These are phyloP conservation scores for Cirrhinus molitorella DNA, from an alignment of 2,797 vertebrate genomes.

Conservation along the genomic window DNA sequence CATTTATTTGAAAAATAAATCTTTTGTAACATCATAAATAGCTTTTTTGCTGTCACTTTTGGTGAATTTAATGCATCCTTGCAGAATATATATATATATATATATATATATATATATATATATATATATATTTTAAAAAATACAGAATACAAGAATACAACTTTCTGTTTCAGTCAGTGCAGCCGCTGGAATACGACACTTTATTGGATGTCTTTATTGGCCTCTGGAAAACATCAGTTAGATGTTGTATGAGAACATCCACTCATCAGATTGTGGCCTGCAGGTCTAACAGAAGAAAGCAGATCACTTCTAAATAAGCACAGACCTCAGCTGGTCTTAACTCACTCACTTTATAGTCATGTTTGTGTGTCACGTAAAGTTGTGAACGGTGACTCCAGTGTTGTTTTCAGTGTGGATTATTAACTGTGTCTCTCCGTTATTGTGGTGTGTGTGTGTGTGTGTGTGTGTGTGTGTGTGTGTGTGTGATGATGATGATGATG, in stretches of 20 bases:
- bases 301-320: neutral
- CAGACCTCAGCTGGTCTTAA: neutral
- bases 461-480: neutral
- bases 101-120: too few species aligned
- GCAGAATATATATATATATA: too few species aligned
- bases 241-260: neutral
- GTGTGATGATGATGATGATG: slow-evolving; percentile 33
- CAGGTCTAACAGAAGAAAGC: neutral
- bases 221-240: neutral
- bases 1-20: too few species aligned
- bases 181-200: neutral
- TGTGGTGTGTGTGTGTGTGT: too few species aligned
- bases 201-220: neutral
- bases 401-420: neutral
- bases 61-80: too few species aligned
- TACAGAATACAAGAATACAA: too few species aligned
- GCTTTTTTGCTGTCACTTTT: too few species aligned
- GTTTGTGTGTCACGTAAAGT: neutral
- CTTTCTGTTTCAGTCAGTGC: neutral
- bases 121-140: too few species aligned
- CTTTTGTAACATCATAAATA: too few species aligned
- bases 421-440: neutral
- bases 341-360: neutral
- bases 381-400: neutral
- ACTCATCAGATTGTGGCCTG: neutral